Evolutionary conservation across 2,888 invertebrate species (phyloP).

Genomic region (Rhingia campestris): DNA sequence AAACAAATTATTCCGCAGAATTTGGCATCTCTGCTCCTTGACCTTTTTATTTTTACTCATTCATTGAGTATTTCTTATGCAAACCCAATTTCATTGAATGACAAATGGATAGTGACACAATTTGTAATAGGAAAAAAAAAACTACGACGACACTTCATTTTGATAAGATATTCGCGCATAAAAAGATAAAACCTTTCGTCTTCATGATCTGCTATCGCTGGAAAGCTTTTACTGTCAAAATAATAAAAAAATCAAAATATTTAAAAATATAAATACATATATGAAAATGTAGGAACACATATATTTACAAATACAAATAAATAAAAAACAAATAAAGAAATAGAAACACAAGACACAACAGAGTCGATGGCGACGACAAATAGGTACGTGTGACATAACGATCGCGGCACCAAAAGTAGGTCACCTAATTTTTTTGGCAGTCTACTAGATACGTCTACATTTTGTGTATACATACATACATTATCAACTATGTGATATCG

Average conservation of each 20-base stretch:
- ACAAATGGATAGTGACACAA: slow-evolving; percentile 61
- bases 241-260: slow-evolving; percentile 64
- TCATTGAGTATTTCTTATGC: slow-evolving; percentile 37
- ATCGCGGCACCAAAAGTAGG: slow-evolving; percentile 68
- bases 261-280: slow-evolving; percentile 22
- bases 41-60: slow-evolving; percentile 53
- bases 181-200: slow-evolving; percentile 62
- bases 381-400: slow-evolving; percentile 69
- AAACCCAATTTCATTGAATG: slow-evolving; percentile 51
- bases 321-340: slow-evolving; percentile 26
- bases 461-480: slow-evolving; percentile 28
- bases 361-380: slow-evolving; percentile 11
- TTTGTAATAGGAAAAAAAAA: slow-evolving; percentile 23
- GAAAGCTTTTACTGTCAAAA: slow-evolving; percentile 39
- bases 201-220: slow-evolving; percentile 48
- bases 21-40: slow-evolving; percentile 60
- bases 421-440: slow-evolving; percentile 73
- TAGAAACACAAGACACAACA: slow-evolving; percentile 27
- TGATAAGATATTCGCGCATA: slow-evolving; percentile 44
- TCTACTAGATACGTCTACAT: slow-evolving; percentile 55
- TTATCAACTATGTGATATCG: slow-evolving; percentile 13
- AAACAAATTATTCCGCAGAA: slow-evolving; percentile 54
- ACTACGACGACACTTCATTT: slow-evolving; percentile 52
- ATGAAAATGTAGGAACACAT: slow-evolving; percentile 23
- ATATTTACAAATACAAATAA: slow-evolving; percentile 10